phyloP scores from a whole-genome alignment of 2,888 invertebrate species.

The Lysandra bellargus region DNA sequence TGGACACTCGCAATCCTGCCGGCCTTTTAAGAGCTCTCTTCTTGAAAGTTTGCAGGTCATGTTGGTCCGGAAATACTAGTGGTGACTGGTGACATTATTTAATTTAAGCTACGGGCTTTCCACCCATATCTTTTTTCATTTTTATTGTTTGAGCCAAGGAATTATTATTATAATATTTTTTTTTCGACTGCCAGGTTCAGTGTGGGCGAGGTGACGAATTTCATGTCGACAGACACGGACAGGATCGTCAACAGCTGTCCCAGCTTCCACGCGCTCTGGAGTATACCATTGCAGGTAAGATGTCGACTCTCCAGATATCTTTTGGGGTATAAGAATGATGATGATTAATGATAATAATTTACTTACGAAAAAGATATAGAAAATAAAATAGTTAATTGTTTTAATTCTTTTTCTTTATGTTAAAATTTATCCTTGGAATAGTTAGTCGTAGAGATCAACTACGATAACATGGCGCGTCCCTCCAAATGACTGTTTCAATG shows the following conservation, averaged over 20 bases:
- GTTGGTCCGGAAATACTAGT: too few relatives aligned
- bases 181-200: conserved; percentile 64
- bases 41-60: too few relatives aligned
- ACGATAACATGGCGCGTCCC: too few relatives aligned
- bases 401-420: not conserved
- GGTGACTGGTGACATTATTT: too few relatives aligned
- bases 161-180: not conserved
- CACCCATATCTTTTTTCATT: too few relatives aligned
- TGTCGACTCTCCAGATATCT: not conserved
- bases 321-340: too few relatives aligned
- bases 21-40: too few relatives aligned
- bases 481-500: too few relatives aligned
- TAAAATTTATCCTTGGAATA: not conserved
- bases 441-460: not conserved
- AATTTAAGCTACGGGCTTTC: too few relatives aligned
- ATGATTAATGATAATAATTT: too few relatives aligned
- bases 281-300: conserved; percentile 92
- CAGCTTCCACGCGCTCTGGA: conserved; percentile 98
- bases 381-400: not conserved
- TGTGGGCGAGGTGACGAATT: conserved; percentile 95
- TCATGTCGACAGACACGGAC: conserved; percentile 98
- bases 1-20: too few relatives aligned
- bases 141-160: not conserved
- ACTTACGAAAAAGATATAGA: not conserved
- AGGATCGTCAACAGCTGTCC: conserved; percentile 97